These are phyloP conservation scores for Amphiduros pacificus DNA, from an alignment of 2,888 invertebrate species.

Conservation along the genomic window DNA sequence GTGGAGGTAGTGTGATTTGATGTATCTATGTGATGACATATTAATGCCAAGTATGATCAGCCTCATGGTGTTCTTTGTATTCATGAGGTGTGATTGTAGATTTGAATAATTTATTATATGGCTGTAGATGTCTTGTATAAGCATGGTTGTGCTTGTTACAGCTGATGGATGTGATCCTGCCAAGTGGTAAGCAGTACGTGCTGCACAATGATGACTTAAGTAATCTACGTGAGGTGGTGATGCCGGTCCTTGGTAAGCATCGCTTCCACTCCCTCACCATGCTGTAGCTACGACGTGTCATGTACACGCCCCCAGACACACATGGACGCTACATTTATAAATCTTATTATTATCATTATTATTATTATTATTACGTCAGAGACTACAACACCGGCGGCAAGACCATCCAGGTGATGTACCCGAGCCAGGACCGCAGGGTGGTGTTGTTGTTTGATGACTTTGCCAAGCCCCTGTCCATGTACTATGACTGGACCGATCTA, in stretches of 20 bases:
- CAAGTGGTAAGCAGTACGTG: constrained; percentile 84
- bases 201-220: constrained; percentile 90
- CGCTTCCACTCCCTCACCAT: constrained; percentile 89
- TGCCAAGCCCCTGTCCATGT: constrained; percentile 6
- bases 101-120: too few species aligned
- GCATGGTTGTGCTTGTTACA: too few species aligned
- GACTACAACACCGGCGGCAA: constrained; percentile 90
- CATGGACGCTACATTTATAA: constrained; percentile 80
- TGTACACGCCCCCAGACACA: constrained; percentile 90
- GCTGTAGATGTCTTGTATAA: too few species aligned
- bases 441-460: constrained; percentile 82
- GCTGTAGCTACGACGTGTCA: constrained; percentile 88
- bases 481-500: constrained; percentile 25
- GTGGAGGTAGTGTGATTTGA: too few species aligned
- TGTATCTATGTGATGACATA: too few species aligned
- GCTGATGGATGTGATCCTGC: constrained; percentile 86
- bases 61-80: too few species aligned
- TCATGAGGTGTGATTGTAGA: too few species aligned
- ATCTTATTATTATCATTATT: too few species aligned
- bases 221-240: constrained; percentile 80
- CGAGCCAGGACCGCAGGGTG: constrained; percentile 81
- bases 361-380: too few species aligned
- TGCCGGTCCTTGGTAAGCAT: constrained; percentile 87
- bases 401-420: constrained; percentile 79
- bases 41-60: too few species aligned